A percentile compares a stretch with the other conserved stretches of the same genome.
phyloP scores from a whole-genome alignment of 2,888 invertebrate genomes.

The Macaria notata region DNA sequence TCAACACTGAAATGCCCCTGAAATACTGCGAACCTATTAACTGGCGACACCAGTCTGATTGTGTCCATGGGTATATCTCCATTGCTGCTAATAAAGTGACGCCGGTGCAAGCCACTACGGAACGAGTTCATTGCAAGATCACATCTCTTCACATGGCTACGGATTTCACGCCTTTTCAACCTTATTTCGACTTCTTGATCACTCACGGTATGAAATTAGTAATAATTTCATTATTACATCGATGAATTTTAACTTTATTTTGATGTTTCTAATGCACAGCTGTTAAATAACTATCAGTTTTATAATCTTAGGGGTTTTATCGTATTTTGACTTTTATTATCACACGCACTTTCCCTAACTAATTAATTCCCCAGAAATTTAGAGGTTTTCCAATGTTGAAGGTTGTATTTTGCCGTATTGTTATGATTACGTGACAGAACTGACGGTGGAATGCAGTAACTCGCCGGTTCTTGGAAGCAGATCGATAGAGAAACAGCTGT shows the following conservation, averaged over 20 bases:
- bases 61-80: conserved; percentile 62
- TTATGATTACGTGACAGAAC: conserved; percentile 33
- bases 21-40: conserved; percentile 66
- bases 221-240: too few relatives aligned
- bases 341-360: not conserved
- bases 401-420: conserved; percentile 24
- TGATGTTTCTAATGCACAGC: too few relatives aligned
- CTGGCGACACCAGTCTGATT: conserved; percentile 60
- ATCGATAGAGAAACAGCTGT: conserved; percentile 74
- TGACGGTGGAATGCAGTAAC: conserved; percentile 55
- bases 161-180: conserved; percentile 10
- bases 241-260: too few relatives aligned
- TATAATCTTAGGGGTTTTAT: too few relatives aligned
- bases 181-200: conserved; percentile 22
- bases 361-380: not conserved
- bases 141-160: conserved; percentile 16
- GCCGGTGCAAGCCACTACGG: conserved; percentile 54
- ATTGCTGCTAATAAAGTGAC: conserved; percentile 64
- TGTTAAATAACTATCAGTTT: too few relatives aligned
- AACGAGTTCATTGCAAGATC: conserved; percentile 16
- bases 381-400: not conserved
- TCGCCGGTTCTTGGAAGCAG: conserved; percentile 52
- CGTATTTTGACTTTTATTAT: not conserved
- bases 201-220: not conserved
- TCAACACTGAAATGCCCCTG: conserved; percentile 60